phyloP scores from a whole-genome alignment of 2,113 vertebrate genomes.

The Tetrax tetrax region DNA sequence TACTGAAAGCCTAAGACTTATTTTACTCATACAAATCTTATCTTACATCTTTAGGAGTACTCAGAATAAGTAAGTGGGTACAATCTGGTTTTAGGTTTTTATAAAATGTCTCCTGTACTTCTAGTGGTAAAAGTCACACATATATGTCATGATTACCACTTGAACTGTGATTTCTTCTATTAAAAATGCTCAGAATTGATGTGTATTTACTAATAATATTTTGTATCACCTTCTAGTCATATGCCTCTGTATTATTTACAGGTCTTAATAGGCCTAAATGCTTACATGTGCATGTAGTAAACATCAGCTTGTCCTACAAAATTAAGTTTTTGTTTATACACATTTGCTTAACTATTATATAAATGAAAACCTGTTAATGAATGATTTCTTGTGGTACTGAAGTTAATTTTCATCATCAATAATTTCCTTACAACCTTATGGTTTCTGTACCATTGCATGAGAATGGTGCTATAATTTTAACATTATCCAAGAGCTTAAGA shows the following conservation, averaged over 20 bases:
- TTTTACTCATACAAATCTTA: not conserved
- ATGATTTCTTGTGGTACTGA: conserved; percentile 4
- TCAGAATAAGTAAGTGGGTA: not conserved
- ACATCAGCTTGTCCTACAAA: not conserved
- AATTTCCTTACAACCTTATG: not conserved
- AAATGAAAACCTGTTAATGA: not conserved
- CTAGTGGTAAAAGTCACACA: not conserved
- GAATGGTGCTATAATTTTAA: not conserved
- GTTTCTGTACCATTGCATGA: not conserved
- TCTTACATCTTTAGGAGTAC: not conserved
- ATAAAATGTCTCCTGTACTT: not conserved
- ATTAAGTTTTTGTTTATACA: not conserved
- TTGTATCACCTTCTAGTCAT: not conserved
- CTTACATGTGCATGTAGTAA: not conserved
- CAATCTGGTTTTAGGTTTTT: not conserved
- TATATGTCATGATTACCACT: not conserved
- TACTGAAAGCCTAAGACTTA: not conserved
- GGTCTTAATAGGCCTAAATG: not conserved
- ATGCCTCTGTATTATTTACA: not conserved
- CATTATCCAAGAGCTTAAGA: not conserved
- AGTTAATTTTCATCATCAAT: conserved; percentile 1
- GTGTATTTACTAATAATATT: not conserved
- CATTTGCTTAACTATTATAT: not conserved
- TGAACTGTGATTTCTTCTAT: not conserved
- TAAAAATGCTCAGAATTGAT: not conserved